Conservation (phyloP, 92 coral and sea anemone genomes). For the Pocillopora grandis region DNA sequence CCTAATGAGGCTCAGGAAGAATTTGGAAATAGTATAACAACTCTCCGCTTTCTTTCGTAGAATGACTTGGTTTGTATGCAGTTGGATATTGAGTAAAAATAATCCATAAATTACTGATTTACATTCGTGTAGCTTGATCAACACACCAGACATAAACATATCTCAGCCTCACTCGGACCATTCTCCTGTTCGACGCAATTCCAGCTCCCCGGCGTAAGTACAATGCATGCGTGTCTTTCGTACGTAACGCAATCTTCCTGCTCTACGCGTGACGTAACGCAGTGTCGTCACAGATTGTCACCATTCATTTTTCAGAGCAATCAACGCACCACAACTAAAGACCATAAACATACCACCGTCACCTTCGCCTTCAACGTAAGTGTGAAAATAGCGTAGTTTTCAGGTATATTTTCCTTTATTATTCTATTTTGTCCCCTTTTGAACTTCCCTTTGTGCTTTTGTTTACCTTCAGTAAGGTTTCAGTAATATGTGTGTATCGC, state of each 20-base stretch:
- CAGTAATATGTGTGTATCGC: no score
- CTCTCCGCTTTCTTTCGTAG: no score
- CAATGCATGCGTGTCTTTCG: conserved; percentile 15
- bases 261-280: neutral
- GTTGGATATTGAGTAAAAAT: neutral
- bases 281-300: neutral
- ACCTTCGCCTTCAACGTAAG: conserved; percentile 43
- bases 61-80: no score
- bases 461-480: no score
- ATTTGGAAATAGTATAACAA: no score
- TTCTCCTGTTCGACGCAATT: conserved; percentile 33
- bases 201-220: conserved; percentile 67
- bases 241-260: conserved; percentile 8
- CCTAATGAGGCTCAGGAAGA: no score
- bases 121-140: conserved; percentile 45
- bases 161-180: conserved; percentile 15
- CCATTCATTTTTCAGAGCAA: neutral
- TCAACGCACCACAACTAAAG: neutral
- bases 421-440: no score
- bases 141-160: conserved; percentile 36
- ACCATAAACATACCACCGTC: neutral
- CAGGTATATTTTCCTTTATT: neutral
- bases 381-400: neutral
- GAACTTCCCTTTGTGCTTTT: no score
- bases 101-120: conserved; percentile 42